Base-by-base conservation (phyloP, 2,888 invertebrate genomes). In the Danaus chrysippus region DNA sequence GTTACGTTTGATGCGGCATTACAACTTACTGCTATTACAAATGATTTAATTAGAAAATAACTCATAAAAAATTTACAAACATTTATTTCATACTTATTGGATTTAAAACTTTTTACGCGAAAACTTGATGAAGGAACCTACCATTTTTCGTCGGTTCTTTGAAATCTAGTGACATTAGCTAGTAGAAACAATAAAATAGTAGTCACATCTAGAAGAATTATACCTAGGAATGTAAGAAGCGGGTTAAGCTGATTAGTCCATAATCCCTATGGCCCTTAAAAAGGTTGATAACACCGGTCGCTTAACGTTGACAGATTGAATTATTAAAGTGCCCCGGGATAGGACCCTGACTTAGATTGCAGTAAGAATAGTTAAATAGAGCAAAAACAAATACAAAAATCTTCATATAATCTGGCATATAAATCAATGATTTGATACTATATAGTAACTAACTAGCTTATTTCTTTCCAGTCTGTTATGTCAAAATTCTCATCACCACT, bases 281-380 rank as follows among this genome's bases (percentile, higher is more conserved):
- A 75, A 74, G 72, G 76, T 75, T 75, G 76, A 74, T 72, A 73
- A 71, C 71, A 66, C 68, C 69, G 66, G 58, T 54, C 54, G 54
- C 63, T 59, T 56, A 60, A 60, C 59, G 59, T 57, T 54, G 56
- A 59, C 58, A 62, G 65, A 65, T 65, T 63, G 65, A 67, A 67
- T 65, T 65, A 59, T 66, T 66, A 66, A 64, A 58, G 53, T 55
- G 52, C 54, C 57, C 60, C n/a, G 42, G 17, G 53, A 59, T 63
- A 41, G 19, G 41, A 53, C 53, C 43, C 58, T 49, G 55, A 56
- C 52, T 42, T 58, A 55, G 55, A 52, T 23, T 60, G 15, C 9
- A 42, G 11, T 59, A 53, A 13, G 54, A 41, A 19, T 17, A 15
- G 42, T 17, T 13, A 59, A 15, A 41, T 17, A 23, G 55, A 55